These are phyloP conservation scores for Fopius arisanus DNA, from an alignment of 1,140 invertebrate genomes.

Conservation along the genomic window DNA sequence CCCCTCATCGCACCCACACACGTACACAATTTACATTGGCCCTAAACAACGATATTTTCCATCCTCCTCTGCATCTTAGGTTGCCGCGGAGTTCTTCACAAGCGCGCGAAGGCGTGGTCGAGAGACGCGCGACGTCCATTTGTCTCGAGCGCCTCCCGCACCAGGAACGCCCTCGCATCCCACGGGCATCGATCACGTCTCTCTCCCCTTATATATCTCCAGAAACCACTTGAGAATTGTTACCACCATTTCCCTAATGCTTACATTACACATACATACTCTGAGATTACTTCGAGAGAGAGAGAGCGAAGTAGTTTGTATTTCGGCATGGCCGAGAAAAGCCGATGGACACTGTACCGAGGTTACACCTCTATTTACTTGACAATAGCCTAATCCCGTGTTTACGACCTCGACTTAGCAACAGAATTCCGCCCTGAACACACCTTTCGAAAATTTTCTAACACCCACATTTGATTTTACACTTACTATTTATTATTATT, in stretches of 20 bases:
- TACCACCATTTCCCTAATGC: slow-evolving; percentile 41
- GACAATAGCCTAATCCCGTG: too few species aligned
- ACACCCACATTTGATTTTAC: too few species aligned
- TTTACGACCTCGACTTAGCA: too few species aligned
- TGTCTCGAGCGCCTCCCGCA: slow-evolving; percentile 66
- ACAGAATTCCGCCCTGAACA: too few species aligned
- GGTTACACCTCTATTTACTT: too few species aligned
- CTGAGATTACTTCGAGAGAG: background rate
- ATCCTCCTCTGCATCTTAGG: slow-evolving; percentile 10
- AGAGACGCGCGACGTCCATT: slow-evolving; percentile 67
- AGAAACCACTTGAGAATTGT: slow-evolving; percentile 24
- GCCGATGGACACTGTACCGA: too few species aligned
- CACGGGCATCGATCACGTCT: slow-evolving; percentile 66
- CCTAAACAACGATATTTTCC: slow-evolving; percentile 25
- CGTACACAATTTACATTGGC: slow-evolving; percentile 21
- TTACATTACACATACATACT: slow-evolving; percentile 30
- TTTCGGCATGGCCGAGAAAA: too few species aligned
- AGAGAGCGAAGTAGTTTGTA: too few species aligned
- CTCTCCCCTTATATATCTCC: slow-evolving; percentile 48
- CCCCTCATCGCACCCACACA: background rate
- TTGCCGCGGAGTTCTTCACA: slow-evolving; percentile 43
- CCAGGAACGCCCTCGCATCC: slow-evolving; percentile 66
- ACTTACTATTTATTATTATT: slow-evolving; percentile 9
- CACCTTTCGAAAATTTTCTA: too few species aligned
- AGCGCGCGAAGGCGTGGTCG: slow-evolving; percentile 59